phyloP scores from a whole-genome alignment of 2,113 vertebrate genomes.

The Leptobrachium leishanense region DNA sequence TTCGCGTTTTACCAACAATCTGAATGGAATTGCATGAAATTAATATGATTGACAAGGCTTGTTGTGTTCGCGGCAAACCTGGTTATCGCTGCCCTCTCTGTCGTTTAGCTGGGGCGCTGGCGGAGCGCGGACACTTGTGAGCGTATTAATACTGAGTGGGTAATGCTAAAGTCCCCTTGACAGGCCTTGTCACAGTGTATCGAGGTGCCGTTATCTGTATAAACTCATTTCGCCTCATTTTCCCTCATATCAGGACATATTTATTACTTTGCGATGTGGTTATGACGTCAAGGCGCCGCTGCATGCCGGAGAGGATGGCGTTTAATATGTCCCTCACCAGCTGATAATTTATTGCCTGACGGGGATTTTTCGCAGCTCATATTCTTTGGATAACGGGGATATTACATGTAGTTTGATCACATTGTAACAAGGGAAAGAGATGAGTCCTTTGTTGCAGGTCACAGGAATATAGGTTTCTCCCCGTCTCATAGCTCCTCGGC shows the following conservation, averaged over 20 bases:
- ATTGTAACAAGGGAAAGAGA: not conserved
- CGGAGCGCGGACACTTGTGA: no score
- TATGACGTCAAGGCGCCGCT: not conserved
- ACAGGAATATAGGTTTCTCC: not conserved
- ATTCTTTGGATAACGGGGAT: not conserved
- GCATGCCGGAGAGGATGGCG: not conserved
- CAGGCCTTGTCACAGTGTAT: conserved; percentile 6
- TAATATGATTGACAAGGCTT: conserved; percentile 9
- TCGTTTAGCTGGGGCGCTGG: not conserved
- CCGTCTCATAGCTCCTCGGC: no score
- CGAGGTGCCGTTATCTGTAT: not conserved
- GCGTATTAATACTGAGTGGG: not conserved
- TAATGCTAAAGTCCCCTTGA: conserved; percentile 8
- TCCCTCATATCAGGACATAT: not conserved
- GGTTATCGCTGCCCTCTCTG: conserved; percentile 11
- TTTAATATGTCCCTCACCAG: not conserved
- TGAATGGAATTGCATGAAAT: conserved; percentile 9
- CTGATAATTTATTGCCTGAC: not conserved
- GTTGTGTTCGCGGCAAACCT: conserved; percentile 1
- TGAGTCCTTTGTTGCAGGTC: not conserved
- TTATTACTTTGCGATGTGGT: conserved; percentile 3
- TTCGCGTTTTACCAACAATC: not conserved
- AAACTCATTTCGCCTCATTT: not conserved
- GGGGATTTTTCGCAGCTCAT: not conserved
- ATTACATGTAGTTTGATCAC: not conserved